A percentile compares a stretch with the other conserved stretches of the same genome.
Conservation (phyloP, 2,888 invertebrate genomes). For the Liopterus haemorrhoidalis region DNA sequence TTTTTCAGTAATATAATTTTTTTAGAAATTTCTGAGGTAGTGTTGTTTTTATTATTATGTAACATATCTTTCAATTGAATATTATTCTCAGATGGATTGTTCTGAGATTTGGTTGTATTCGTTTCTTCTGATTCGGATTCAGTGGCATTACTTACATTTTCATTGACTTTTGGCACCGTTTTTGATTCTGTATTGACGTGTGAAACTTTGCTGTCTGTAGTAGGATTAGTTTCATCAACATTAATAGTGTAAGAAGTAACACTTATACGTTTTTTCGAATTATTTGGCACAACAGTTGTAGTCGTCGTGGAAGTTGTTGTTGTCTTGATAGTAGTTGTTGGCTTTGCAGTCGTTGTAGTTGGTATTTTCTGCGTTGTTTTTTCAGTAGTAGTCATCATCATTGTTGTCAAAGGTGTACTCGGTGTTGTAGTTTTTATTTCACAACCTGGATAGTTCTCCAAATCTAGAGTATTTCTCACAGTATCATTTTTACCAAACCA, state of each 20-base stretch:
- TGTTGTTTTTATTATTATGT: too few relatives aligned
- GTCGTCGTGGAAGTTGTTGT: background rate
- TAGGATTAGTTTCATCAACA: slow-evolving; percentile 29
- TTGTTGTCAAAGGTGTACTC: slow-evolving; percentile 27
- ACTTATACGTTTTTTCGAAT: too few relatives aligned
- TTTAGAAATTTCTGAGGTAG: too few relatives aligned
- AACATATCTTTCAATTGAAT: too few relatives aligned
- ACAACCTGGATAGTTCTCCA: slow-evolving; percentile 25
- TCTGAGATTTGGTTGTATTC: slow-evolving; percentile 30
- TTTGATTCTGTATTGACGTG: background rate
- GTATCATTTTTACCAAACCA: slow-evolving; percentile 60
- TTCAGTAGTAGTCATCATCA: slow-evolving; percentile 16
- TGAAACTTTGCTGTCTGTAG: slow-evolving; percentile 2
- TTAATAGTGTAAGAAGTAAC: slow-evolving; percentile 38
- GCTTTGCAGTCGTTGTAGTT: slow-evolving; percentile 15
- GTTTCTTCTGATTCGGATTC: slow-evolving; percentile 14
- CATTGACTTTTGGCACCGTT: slow-evolving; percentile 15
- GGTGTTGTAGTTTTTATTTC: slow-evolving; percentile 9
- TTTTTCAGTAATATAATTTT: too few relatives aligned
- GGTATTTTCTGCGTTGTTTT: slow-evolving; percentile 3
- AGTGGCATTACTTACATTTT: slow-evolving; percentile 15
- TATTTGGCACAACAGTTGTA: slow-evolving; percentile 19
- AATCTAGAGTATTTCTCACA: slow-evolving; percentile 39
- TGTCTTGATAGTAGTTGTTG: slow-evolving; percentile 21
- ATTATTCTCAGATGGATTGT: too few relatives aligned